phyloP scores from a whole-genome alignment of 2,797 vertebrate species.

The Enteromius anoplus region DNA sequence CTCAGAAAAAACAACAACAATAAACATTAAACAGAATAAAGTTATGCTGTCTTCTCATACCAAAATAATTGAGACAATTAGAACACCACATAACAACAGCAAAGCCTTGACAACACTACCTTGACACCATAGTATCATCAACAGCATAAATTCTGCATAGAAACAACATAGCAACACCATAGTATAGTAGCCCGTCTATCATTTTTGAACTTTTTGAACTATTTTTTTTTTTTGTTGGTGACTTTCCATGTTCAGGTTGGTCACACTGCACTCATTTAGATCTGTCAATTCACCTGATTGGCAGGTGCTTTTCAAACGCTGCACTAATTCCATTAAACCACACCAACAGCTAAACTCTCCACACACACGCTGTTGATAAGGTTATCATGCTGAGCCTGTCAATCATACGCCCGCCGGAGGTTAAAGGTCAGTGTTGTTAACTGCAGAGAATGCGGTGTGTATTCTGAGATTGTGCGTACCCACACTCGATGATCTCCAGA shows the following conservation, averaged over 20 bases:
- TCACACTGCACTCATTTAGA: slow-evolving; percentile 39
- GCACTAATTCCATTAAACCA: slow-evolving; percentile 36
- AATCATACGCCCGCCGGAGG: slow-evolving; percentile 35
- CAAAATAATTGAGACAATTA: not conserved
- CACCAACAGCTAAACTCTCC: slow-evolving; percentile 16
- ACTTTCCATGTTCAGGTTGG: slow-evolving; percentile 10
- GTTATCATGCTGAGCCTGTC: slow-evolving; percentile 40
- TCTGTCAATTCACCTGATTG: slow-evolving; percentile 46
- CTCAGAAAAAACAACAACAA: too few species aligned
- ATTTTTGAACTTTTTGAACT: not conserved
- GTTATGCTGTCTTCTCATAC: not conserved
- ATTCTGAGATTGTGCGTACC: not conserved
- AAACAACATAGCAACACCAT: not conserved
- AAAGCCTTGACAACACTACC: not conserved
- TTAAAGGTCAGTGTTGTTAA: slow-evolving; percentile 50
- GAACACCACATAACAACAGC: not conserved
- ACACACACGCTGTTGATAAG: slow-evolving; percentile 47
- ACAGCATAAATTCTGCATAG: not conserved
- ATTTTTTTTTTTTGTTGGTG: not conserved
- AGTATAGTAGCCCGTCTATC: not conserved
- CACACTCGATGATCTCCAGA: slow-evolving; percentile 74
- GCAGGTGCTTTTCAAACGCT: slow-evolving; percentile 45
- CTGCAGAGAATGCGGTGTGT: slow-evolving; percentile 18
- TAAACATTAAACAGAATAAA: not conserved
- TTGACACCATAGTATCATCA: not conserved